Evolutionary conservation across 2,797 vertebrate genomes (phyloP), one percentile per base, ranked within the genome.

Genomic region (Gobionotothen gibberifrons): DNA sequence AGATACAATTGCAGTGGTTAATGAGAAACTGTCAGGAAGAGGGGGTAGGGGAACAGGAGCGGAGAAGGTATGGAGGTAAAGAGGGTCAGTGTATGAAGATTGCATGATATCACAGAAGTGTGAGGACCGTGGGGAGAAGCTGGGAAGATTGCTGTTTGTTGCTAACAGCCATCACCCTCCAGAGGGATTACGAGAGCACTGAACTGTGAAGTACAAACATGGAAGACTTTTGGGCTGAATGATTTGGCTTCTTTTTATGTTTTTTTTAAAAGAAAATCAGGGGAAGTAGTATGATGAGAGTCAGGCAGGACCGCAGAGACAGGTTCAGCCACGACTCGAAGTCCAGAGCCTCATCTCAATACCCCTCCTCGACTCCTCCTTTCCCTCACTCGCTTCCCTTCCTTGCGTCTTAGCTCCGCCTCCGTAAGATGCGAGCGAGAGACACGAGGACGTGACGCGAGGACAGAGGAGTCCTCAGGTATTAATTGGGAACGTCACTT

Each of bases 41-140:
- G 19, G 19, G 36, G 12, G 59, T 46, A 42, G 64, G 15, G 66
- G 44, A 55, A 19, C 0, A 3, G 51, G 47, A 16, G 16, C 15
- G 44, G 74, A 19, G 52, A 58, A 17, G 26, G 63, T 61, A 40
- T 54, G 54, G 67, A 68, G 61, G 68, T 47, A 36, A 64, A 69
- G 47, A 52, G 57, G 53, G 46, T 52, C 49, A 29, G 8, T 43
- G 67, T 82, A 79, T 82, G 17, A 80, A 78, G 71, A 68, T 51
- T 69, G 32, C 7, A 36, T 36, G 32, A 36, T 78, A 40, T 80
- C 69, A 68, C 59, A 63, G 58, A 39, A 56, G 65, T 53, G 40
- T 66, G 59, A 79, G 44, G 65, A 53, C 48, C 51, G 69, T 2
- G 2, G 42, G 80, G 67, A 73, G 76, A 70, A 36, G 40, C 68